Base-by-base conservation (phyloP, 2,888 invertebrate species). In the Iphiclides podalirius region DNA sequence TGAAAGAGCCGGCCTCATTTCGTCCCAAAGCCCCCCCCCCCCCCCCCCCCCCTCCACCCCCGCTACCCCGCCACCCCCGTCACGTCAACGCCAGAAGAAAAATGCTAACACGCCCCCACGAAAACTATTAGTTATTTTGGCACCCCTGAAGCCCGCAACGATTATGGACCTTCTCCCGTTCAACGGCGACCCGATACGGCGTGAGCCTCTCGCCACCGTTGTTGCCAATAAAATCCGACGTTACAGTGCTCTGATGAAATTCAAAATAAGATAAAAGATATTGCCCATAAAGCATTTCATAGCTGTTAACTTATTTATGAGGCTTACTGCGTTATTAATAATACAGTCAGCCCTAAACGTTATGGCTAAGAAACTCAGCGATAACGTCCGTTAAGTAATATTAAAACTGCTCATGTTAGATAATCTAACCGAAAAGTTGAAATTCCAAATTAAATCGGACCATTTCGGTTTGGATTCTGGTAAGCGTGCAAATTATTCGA, bases 81-180 rank as follows among this genome's bases (percentile, higher is more conserved):
- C 55, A 64, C 87, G 87, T 88, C 87, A 88, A 78, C 76, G 77
- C 65, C 87, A 88, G 87, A 88, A 88, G 87, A 88, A 88, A 87
- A 88, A 88, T 88, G 87, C 87, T 87, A 87, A 88, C 87, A 87
- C 87, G 84, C 85, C 87, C 86, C 87, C 81, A 81, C 85, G 80
- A 81, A 86, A 88, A 88, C 87, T 88, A 88, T 87, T 88, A 87
- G 85, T 88, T 87, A 87, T 86, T 87, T 88, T 84, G 87, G 87
- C 87, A 85, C 87, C 87, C 86, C 81, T 69, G 68, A 73, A 60
- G 70, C 67, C 75, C 76, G 70, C 64, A 75, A 76, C 79, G 77
- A 81, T 84, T 81, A 84, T 79, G 75, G 76, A 64, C 75, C 70
- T 67, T 34, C 42, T 26, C 38, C 48, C n/a, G n/a, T n/a, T n/a